Percentiles rank a stretch among this genome's conserved stretches.
These are phyloP conservation scores for Phoebastria nigripes DNA, from an alignment of 2,797 vertebrate species.

Conservation along the genomic window DNA sequence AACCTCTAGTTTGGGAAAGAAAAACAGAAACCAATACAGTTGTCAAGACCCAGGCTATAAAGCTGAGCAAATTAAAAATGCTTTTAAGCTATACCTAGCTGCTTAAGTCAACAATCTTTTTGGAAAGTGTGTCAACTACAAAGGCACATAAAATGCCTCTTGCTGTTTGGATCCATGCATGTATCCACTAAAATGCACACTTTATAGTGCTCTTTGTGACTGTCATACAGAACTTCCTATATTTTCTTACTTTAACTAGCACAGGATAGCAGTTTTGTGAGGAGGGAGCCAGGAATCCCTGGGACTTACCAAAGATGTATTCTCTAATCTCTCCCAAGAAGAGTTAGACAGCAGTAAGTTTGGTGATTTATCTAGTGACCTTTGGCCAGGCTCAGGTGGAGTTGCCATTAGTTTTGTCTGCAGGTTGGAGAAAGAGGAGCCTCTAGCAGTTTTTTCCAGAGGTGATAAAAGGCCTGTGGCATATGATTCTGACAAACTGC, in stretches of 20 bases:
- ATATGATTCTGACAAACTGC: not conserved
- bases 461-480: not conserved
- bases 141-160: not conserved
- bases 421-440: not conserved
- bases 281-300: not conserved
- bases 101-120: not conserved
- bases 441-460: not conserved
- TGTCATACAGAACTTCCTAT: not conserved
- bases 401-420: not conserved
- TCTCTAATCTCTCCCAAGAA: not conserved
- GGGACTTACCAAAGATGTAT: constrained; percentile 16
- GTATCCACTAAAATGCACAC: not conserved
- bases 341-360: not conserved
- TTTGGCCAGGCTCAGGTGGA: not conserved
- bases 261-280: not conserved
- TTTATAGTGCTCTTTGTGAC: not conserved
- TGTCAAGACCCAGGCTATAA: not conserved
- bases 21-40: not conserved
- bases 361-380: not conserved
- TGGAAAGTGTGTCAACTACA: not conserved
- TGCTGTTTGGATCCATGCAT: not conserved
- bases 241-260: not conserved
- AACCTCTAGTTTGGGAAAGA: not conserved
- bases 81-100: not conserved
- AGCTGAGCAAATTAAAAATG: not conserved